Conservation (phyloP, 2,113 vertebrate species). For the Carassius auratus region DNA sequence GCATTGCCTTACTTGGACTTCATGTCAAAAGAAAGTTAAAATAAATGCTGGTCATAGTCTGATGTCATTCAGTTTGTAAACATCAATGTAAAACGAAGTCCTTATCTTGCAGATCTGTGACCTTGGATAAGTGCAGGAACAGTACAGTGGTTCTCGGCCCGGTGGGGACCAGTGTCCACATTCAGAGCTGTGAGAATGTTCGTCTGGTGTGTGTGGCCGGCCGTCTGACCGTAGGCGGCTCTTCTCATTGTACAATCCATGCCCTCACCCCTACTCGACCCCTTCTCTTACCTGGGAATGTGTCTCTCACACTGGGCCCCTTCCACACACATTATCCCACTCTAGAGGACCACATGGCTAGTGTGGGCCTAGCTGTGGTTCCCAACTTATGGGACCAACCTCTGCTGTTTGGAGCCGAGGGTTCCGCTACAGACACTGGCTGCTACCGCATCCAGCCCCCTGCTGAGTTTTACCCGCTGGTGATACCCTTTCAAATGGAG, state of each 20-base stretch:
- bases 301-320: slow-evolving; percentile 83
- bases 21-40: neutral
- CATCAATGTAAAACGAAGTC: neutral
- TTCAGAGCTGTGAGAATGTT: slow-evolving; percentile 87
- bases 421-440: slow-evolving; percentile 53
- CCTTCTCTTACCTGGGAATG: slow-evolving; percentile 87
- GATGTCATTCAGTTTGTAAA: neutral
- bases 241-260: slow-evolving; percentile 80
- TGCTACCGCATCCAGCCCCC: slow-evolving; percentile 84
- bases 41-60: neutral
- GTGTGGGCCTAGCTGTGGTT: slow-evolving; percentile 88
- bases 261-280: slow-evolving; percentile 86
- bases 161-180: slow-evolving; percentile 82
- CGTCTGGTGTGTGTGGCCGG: slow-evolving; percentile 84
- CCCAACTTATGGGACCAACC: slow-evolving; percentile 91
- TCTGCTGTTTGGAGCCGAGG: slow-evolving; percentile 81
- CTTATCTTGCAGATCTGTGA: slow-evolving; percentile 81
- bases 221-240: slow-evolving; percentile 81
- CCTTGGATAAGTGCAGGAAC: slow-evolving; percentile 89
- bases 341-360: slow-evolving; percentile 97
- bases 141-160: slow-evolving; percentile 91
- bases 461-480: slow-evolving; percentile 81
- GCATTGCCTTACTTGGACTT: neutral
- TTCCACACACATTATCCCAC: slow-evolving; percentile 93
- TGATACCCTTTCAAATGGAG: slow-evolving; percentile 92